A percentile compares a stretch with the other conserved stretches of the same genome.
Conservation (phyloP, 2,888 invertebrate genomes). For the Erebia epiphron region DNA sequence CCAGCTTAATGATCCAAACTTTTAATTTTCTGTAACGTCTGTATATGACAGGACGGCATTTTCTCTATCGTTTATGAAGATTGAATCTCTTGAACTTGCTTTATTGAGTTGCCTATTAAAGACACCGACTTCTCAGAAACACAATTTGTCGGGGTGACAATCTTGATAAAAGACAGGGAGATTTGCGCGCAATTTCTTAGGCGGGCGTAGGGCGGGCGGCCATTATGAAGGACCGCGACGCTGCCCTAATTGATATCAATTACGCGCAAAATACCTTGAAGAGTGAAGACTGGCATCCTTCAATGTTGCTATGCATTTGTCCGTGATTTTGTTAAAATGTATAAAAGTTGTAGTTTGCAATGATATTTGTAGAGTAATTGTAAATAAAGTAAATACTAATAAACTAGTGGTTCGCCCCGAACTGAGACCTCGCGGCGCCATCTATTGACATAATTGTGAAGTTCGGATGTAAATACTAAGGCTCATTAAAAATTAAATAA, state of each 20-base stretch:
- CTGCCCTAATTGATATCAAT: constrained; percentile 74
- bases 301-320: not conserved
- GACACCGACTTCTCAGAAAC: constrained; percentile 43
- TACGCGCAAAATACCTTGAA: constrained; percentile 44
- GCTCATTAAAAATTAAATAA: no score
- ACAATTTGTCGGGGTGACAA: constrained; percentile 57
- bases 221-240: constrained; percentile 58
- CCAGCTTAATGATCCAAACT: not conserved
- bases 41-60: not conserved
- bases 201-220: constrained; percentile 46
- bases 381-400: no score
- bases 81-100: constrained; percentile 19
- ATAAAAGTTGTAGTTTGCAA: no score
- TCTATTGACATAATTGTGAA: no score
- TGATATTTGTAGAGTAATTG: no score
- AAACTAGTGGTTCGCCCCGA: no score
- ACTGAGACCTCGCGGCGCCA: no score
- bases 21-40: constrained; percentile 1
- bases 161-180: constrained; percentile 54
- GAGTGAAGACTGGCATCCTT: constrained; percentile 3
- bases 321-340: no score
- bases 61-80: constrained; percentile 12
- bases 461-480: no score
- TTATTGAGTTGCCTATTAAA: constrained; percentile 20
- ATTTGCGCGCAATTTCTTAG: constrained; percentile 54